Base-by-base conservation (phyloP, 2,113 vertebrate genomes). In the Lampris incognitus region DNA sequence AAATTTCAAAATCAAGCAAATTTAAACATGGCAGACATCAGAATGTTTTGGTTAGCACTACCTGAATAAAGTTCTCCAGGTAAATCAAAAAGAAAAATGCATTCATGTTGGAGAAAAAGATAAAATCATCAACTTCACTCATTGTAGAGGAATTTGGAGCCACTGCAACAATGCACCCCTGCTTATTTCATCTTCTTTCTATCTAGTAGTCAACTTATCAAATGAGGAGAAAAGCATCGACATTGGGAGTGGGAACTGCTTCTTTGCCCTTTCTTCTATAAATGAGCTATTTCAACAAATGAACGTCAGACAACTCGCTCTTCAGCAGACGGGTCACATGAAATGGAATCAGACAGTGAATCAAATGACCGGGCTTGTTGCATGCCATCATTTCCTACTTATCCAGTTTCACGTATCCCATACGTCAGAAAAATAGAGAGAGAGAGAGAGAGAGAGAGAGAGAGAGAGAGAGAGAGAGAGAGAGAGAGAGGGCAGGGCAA, bases 151-250 rank as follows among this genome's bases (percentile, higher is more conserved):
- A 84, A 83, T 69, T 89, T 81, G 46, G 77, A 70, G 80, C 58
- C 87, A 86, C 84, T 86, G 79, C 70, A 70, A 82, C 83, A 84
- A 89, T 84, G 78, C 69, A 72, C 70, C 73, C 59, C 66, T 78
- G 87, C 82, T 85, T 85, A 88, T 85, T 76, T 76, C 70, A 85
- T 86, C 86, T 83, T 79, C 83, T 77, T 84, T 84, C 56, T 85
- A 56, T 13, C 24, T 61, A 42, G 50, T 62, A 69, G 64, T 83
- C 60, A 76, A 74, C 71, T 57, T 64, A 48, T 67, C 52, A 58
- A 50, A 84, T 71, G 74, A 84, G 67, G 49, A 74, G 46, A 63
- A 83, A 76, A 64, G 63, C 58, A 82, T 78, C 66, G 82, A 41
- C 76, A 24, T 56, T 62, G 68, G 38, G 64, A 76, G 78, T 81